Conservation (phyloP, 1,140 invertebrate genomes). For the Ceratina japonica region DNA sequence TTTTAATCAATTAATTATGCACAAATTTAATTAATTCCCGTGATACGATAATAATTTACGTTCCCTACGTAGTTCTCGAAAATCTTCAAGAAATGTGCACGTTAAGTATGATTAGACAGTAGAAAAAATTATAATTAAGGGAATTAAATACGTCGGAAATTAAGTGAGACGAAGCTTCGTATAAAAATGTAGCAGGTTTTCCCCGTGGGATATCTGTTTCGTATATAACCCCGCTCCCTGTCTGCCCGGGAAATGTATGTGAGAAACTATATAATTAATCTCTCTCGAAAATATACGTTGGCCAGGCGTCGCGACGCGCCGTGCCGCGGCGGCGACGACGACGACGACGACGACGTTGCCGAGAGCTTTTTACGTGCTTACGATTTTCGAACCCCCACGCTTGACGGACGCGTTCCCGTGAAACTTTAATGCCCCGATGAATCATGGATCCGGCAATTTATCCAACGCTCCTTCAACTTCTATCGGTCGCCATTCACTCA, state of each 20-base stretch:
- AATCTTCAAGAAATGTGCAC: too few species aligned
- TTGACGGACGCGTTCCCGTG: not conserved
- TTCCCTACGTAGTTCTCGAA: too few species aligned
- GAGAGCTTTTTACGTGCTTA: not conserved
- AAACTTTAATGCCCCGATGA: conserved; percentile 11
- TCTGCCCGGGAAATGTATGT: not conserved
- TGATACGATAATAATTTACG: too few species aligned
- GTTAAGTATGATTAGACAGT: too few species aligned
- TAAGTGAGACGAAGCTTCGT: not conserved
- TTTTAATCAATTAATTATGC: too few species aligned
- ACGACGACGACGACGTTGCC: not conserved
- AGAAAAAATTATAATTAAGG: too few species aligned
- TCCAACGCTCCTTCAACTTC: not conserved
- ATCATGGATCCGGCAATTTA: not conserved
- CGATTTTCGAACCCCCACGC: not conserved
- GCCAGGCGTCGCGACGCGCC: not conserved
- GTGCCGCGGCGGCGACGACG: too few species aligned
- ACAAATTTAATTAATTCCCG: too few species aligned
- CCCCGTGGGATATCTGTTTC: not conserved
- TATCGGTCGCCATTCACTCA: not conserved
- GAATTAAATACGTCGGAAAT: too few species aligned
- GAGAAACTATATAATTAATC: conserved; percentile 5
- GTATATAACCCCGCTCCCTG: not conserved
- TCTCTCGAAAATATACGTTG: not conserved
- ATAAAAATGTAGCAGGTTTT: not conserved